phyloP scores from a whole-genome alignment of 2,113 vertebrate species.

The Colaptes auratus region DNA sequence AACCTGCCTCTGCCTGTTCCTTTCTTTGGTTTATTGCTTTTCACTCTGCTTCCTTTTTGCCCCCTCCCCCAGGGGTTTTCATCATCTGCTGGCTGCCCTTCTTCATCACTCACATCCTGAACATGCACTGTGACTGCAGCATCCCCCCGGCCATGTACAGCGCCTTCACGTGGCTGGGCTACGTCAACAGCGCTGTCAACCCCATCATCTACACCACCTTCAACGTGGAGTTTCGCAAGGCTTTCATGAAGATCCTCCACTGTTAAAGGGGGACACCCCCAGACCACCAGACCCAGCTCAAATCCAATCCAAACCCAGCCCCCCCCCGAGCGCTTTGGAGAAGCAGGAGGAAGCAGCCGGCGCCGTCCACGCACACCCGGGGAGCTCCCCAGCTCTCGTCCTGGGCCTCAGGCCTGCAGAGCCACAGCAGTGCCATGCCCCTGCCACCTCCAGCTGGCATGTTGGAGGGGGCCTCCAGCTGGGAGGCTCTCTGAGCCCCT shows the following conservation, averaged over 20 bases:
- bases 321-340: no score
- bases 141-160: conserved; percentile 93
- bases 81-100: conserved; percentile 99
- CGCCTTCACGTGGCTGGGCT: conserved; percentile 97
- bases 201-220: conserved; percentile 99
- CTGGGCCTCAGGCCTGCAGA: background rate
- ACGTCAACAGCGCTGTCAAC: conserved; percentile 97
- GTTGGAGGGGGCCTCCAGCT: background rate
- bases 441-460: background rate
- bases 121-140: conserved; percentile 94
- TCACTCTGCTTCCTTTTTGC: background rate
- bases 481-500: background rate
- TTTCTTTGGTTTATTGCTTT: no score
- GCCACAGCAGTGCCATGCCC: background rate
- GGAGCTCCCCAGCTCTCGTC: background rate
- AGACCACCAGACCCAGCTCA: no score
- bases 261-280: conserved; percentile 57
- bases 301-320: no score
- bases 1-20: background rate
- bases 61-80: conserved; percentile 88
- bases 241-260: conserved; percentile 97
- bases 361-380: background rate
- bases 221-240: conserved; percentile 97
- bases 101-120: conserved; percentile 98
- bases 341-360: background rate